Conservation (phyloP, 2,113 vertebrate genomes). For the Antechinus flavipes region DNA sequence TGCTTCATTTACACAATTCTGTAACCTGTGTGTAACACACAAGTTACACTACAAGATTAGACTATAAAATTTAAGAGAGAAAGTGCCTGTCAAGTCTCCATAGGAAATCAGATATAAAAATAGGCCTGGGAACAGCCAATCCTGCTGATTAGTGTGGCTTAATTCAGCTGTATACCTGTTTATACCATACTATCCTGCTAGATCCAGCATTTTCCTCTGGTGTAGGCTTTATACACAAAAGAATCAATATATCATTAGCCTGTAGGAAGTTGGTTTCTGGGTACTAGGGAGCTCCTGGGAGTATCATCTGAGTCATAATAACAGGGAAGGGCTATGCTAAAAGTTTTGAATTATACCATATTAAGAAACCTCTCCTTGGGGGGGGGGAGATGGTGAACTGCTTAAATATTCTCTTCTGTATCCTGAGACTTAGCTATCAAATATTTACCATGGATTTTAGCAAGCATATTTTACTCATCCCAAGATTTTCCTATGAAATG, state of each 20-base stretch:
- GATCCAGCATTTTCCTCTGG: conserved; percentile 52
- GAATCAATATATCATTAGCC: conserved; percentile 66
- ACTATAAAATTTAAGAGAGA: not conserved
- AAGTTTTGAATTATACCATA: conserved; percentile 67
- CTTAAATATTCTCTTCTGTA: conserved; percentile 65
- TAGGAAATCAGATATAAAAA: not conserved
- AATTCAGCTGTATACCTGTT: conserved; percentile 21
- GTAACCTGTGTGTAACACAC: not conserved
- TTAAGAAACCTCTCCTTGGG: conserved; percentile 46
- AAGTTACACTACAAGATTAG: not conserved
- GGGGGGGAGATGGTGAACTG: conserved; percentile 61
- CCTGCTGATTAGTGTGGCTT: conserved; percentile 47
- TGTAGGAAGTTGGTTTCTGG: conserved; percentile 55
- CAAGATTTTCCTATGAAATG: conserved; percentile 56
- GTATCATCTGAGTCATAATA: conserved; percentile 60
- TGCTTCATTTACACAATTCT: not conserved
- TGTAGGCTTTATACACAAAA: conserved; percentile 46
- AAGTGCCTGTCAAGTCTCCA: conserved; percentile 9
- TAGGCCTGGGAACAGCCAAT: not conserved
- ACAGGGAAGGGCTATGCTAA: conserved; percentile 55
- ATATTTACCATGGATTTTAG: conserved; percentile 72
- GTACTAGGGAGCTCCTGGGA: conserved; percentile 55
- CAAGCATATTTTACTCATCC: conserved; percentile 53
- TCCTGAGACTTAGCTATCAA: conserved; percentile 67
- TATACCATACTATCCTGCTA: not conserved